Evolutionary conservation across 2,888 invertebrate species (phyloP).

Genomic region (Dynastes hyllus): DNA sequence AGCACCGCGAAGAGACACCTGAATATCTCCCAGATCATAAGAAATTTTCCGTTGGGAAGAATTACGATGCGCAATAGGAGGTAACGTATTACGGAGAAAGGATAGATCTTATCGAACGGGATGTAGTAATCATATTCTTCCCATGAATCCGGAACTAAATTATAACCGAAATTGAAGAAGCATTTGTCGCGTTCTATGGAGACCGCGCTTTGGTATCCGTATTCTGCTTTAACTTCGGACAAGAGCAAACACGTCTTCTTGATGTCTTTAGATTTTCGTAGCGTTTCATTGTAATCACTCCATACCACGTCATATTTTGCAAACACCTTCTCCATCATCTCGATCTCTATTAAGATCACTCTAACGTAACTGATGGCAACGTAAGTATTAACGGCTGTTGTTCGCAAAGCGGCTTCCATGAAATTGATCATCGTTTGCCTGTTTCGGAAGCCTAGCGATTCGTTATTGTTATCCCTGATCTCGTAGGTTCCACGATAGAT

Average conservation of each 20-base stretch:
- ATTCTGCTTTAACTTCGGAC: constrained; percentile 5
- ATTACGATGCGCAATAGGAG: constrained; percentile 54
- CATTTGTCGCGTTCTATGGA: neutral
- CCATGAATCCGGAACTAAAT: constrained; percentile 51
- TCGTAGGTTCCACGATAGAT: constrained; percentile 37
- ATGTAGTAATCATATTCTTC: constrained; percentile 57
- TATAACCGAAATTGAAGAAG: constrained; percentile 45
- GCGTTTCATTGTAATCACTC: constrained; percentile 30
- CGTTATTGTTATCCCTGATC: constrained; percentile 6
- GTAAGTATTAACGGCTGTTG: constrained; percentile 39
- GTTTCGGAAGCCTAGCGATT: constrained; percentile 6
- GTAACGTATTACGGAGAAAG: constrained; percentile 51
- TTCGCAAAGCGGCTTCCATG: constrained; percentile 28
- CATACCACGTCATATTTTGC: constrained; percentile 13
- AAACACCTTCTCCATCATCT: constrained; percentile 17
- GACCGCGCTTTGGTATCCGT: neutral
- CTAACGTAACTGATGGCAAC: constrained; percentile 33
- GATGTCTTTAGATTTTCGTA: constrained; percentile 13
- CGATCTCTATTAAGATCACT: constrained; percentile 28
- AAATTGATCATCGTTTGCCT: constrained; percentile 26
- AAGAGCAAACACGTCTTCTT: constrained; percentile 2
- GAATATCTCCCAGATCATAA: constrained; percentile 54
- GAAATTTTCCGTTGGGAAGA: constrained; percentile 54
- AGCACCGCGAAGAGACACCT: constrained; percentile 53
- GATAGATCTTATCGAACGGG: constrained; percentile 55